Percentiles rank a stretch among this genome's conserved stretches.
Evolutionary conservation across 2,888 invertebrate species (phyloP).

Genomic region (Entomobrya proxima): DNA sequence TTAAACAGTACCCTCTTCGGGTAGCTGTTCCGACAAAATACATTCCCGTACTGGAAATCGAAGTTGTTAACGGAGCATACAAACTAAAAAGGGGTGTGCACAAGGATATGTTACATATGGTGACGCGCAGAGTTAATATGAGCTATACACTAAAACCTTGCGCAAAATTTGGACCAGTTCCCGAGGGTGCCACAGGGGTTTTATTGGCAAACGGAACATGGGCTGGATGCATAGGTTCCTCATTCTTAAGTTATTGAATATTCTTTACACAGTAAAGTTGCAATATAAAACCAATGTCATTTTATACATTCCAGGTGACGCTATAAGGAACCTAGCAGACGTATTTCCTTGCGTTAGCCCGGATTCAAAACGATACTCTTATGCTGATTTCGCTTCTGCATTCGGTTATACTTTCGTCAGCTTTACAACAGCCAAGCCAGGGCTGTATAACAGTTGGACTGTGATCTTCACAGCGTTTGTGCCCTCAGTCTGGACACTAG

Average conservation of each 20-base stretch:
- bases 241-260: no score
- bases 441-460: constrained; percentile 1
- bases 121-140: not conserved
- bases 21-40: constrained; percentile 5
- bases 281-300: no score
- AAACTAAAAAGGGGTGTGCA: not conserved
- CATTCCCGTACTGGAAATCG: not conserved
- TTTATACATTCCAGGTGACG: no score
- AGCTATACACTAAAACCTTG: constrained; percentile 7
- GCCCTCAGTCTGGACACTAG: not conserved
- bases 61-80: not conserved
- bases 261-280: no score
- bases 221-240: constrained; percentile 36
- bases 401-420: no score
- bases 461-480: constrained; percentile 11
- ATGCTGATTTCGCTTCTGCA: not conserved
- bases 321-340: not conserved
- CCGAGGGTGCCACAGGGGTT: constrained; percentile 11
- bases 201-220: constrained; percentile 6
- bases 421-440: no score
- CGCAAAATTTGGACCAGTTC: constrained; percentile 4
- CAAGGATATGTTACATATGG: not conserved
- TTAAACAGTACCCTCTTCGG: not conserved
- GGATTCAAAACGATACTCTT: not conserved
- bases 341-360: not conserved